A percentile compares a stretch with the other conserved stretches of the same genome.
phyloP scores from a whole-genome alignment of 2,888 invertebrate genomes.

The Lysandra coridon region DNA sequence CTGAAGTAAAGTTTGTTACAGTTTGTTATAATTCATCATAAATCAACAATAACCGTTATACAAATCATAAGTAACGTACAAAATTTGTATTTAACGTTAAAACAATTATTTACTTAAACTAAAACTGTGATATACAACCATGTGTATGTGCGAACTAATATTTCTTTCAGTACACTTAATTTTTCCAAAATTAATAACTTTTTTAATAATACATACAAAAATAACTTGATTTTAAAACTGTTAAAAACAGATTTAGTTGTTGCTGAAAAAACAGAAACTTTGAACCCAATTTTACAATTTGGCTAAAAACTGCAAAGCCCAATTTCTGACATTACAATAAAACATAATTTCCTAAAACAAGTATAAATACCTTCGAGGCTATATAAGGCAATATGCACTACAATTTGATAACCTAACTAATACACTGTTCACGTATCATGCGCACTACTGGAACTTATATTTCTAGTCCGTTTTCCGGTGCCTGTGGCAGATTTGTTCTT shows the following conservation, averaged over 20 bases:
- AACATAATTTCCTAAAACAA: neutral
- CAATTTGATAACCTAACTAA: conserved; percentile 74
- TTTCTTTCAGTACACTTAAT: neutral
- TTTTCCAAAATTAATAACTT: neutral
- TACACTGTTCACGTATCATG: conserved; percentile 60
- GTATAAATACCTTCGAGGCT: neutral
- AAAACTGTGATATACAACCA: neutral
- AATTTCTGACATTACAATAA: neutral
- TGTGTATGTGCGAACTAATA: neutral
- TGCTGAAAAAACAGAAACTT: no score
- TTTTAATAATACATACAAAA: no score
- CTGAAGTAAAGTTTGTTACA: neutral
- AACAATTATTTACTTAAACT: neutral
- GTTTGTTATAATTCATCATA: conserved; percentile 8
- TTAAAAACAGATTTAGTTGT: no score
- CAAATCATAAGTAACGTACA: conserved; percentile 13
- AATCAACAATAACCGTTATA: conserved; percentile 16
- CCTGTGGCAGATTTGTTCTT: conserved; percentile 70
- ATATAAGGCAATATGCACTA: conserved; percentile 35
- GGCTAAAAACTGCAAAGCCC: neutral
- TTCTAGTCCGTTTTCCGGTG: conserved; percentile 71
- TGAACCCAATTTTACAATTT: neutral
- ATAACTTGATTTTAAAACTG: no score
- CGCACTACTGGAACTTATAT: conserved; percentile 65
- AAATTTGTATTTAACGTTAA: conserved; percentile 2